A percentile compares a stretch with the other conserved stretches of the same genome.
These are phyloP conservation scores for Coregonus suidteri DNA, from an alignment of 2,797 vertebrate species.

Conservation along the genomic window DNA sequence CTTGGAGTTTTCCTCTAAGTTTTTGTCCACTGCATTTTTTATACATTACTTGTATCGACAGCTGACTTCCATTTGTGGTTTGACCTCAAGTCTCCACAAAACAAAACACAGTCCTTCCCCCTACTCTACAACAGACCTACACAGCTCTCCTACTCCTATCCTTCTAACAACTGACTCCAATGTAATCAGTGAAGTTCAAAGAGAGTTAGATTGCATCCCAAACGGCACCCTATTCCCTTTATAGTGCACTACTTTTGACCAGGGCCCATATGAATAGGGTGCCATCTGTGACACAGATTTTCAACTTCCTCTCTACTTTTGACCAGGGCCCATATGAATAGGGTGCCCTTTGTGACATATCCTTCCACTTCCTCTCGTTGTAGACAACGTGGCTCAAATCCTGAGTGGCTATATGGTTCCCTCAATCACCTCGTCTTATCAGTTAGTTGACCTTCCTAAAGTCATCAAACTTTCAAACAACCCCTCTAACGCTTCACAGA, in stretches of 20 bases:
- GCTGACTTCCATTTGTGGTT: background rate
- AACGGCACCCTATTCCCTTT: background rate
- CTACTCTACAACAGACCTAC: background rate
- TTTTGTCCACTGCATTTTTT: background rate
- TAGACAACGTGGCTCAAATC: background rate
- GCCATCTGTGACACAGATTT: background rate
- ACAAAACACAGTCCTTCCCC: background rate
- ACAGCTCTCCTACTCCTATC: background rate
- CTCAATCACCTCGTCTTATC: background rate
- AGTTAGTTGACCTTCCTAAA: background rate
- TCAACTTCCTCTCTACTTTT: background rate
- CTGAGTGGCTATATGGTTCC: background rate
- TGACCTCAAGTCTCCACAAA: background rate
- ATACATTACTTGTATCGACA: background rate
- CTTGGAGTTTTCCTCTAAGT: background rate
- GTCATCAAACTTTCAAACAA: background rate
- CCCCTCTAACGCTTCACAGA: background rate
- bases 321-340: background rate
- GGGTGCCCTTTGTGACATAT: background rate
- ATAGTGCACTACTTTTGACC: background rate
- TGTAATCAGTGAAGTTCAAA: background rate
- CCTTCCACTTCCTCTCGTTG: background rate
- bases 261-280: background rate
- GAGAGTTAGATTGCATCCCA: background rate
- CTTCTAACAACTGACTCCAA: background rate